Evolutionary conservation across 2,888 invertebrate species (phyloP).

Genomic region (Phlogophora meticulosa): DNA sequence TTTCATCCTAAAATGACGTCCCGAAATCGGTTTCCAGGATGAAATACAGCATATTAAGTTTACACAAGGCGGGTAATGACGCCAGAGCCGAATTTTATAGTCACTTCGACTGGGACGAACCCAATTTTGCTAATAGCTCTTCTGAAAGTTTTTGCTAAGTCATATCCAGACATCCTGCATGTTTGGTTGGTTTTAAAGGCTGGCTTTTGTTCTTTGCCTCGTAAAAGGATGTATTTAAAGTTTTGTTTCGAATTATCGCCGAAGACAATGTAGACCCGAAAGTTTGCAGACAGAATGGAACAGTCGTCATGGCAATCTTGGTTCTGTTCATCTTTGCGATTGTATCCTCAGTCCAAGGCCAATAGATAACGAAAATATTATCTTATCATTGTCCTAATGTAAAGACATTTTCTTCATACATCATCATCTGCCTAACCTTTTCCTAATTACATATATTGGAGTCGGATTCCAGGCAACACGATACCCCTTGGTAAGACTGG

Average conservation of each 20-base stretch:
- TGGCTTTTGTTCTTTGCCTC: conserved; percentile 12
- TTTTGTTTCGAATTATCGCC: neutral
- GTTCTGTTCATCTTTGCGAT: neutral
- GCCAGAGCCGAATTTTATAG: conserved; percentile 51
- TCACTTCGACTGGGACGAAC: conserved; percentile 48
- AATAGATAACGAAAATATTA: too few relatives aligned
- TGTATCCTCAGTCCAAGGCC: neutral
- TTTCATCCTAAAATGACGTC: conserved; percentile 29
- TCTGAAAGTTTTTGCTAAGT: conserved; percentile 55
- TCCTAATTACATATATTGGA: too few relatives aligned
- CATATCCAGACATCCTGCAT: conserved; percentile 43
- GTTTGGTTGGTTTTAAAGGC: conserved; percentile 6
- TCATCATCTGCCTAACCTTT: too few relatives aligned
- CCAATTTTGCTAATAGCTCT: conserved; percentile 70
- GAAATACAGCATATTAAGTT: conserved; percentile 54
- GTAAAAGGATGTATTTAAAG: neutral
- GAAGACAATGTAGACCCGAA: neutral
- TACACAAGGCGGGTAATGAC: conserved; percentile 41
- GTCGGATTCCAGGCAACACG: too few relatives aligned
- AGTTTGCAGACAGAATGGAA: neutral
- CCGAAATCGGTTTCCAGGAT: conserved; percentile 19
- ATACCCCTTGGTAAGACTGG: too few relatives aligned
- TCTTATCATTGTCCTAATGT: too few relatives aligned
- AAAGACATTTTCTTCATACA: too few relatives aligned
- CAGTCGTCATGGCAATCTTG: conserved; percentile 6